These are phyloP conservation scores for Probosciger aterrimus DNA, from an alignment of 2,113 vertebrate species.

Conservation along the genomic window DNA sequence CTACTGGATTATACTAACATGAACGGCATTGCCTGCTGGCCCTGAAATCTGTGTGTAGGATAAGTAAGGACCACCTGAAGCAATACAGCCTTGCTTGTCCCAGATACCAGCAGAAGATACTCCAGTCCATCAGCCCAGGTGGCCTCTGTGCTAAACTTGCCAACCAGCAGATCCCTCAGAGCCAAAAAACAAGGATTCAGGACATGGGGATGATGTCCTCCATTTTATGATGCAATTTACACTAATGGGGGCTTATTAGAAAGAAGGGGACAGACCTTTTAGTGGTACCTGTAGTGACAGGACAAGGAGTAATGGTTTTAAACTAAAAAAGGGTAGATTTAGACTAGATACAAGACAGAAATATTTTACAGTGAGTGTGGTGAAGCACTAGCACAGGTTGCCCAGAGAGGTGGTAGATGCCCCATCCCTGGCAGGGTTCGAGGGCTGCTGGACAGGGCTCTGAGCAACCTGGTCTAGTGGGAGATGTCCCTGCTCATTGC, in stretches of 20 bases:
- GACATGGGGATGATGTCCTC: not conserved
- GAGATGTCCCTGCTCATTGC: not conserved
- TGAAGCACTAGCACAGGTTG: not conserved
- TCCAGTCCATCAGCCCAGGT: not conserved
- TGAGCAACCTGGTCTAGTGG: not conserved
- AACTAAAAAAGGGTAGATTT: not conserved
- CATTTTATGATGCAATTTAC: fast-evolving
- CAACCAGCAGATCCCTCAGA: not conserved
- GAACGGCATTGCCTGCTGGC: not conserved
- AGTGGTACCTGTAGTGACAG: not conserved
- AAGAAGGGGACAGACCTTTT: not conserved
- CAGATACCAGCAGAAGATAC: not conserved
- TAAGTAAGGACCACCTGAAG: not conserved
- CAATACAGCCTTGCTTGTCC: not conserved
- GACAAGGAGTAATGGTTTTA: not conserved
- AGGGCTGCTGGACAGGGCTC: not conserved
- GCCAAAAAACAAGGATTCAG: not conserved
- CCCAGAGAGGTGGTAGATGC: not conserved
- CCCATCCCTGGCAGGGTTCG: not conserved
- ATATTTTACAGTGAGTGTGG: not conserved
- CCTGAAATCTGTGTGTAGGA: not conserved
- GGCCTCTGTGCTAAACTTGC: not conserved
- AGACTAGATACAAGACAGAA: not conserved
- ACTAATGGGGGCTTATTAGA: not conserved
- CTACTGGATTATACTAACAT: not conserved